Evolutionary conservation across 2,888 invertebrate genomes (phyloP).

Genomic region (Sepioteuthis lessoniana): DNA sequence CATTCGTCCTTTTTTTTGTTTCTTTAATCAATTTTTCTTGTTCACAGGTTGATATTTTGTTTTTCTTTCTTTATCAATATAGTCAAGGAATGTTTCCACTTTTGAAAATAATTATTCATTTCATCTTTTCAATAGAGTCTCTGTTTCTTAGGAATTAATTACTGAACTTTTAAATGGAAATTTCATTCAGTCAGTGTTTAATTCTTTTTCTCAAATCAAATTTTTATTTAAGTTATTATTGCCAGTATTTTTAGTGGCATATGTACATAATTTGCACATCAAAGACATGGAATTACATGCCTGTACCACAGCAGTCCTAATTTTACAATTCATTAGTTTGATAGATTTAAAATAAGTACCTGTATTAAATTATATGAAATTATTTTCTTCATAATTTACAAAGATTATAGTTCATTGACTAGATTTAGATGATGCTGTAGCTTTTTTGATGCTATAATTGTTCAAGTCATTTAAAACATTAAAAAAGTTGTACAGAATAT

Average conservation of each 20-base stretch:
- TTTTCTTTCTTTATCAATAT: neutral
- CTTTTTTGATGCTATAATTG: neutral
- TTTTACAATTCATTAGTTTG: conserved; percentile 9
- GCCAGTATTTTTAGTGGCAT: neutral
- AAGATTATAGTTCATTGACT: conserved; percentile 33
- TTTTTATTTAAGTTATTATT: conserved; percentile 3
- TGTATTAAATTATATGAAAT: neutral
- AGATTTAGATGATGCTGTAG: conserved; percentile 8
- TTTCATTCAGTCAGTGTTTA: conserved; percentile 33
- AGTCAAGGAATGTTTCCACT: conserved; percentile 33
- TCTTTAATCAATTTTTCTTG: conserved; percentile 33
- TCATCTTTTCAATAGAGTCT: conserved; percentile 33
- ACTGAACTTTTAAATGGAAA: conserved; percentile 33
- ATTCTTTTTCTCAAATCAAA: conserved; percentile 9
- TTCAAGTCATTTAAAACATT: neutral
- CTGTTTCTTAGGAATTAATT: conserved; percentile 21
- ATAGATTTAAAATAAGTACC: conserved; percentile 33
- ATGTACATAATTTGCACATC: conserved; percentile 33
- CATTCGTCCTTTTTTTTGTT: neutral
- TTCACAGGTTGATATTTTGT: neutral
- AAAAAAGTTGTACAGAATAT: neutral
- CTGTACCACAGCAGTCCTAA: neutral
- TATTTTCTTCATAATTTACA: conserved; percentile 33
- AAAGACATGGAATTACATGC: conserved; percentile 12
- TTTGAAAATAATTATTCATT: conserved; percentile 33